Conservation (phyloP, 2,113 vertebrate species). For the Smithornis capensis region DNA sequence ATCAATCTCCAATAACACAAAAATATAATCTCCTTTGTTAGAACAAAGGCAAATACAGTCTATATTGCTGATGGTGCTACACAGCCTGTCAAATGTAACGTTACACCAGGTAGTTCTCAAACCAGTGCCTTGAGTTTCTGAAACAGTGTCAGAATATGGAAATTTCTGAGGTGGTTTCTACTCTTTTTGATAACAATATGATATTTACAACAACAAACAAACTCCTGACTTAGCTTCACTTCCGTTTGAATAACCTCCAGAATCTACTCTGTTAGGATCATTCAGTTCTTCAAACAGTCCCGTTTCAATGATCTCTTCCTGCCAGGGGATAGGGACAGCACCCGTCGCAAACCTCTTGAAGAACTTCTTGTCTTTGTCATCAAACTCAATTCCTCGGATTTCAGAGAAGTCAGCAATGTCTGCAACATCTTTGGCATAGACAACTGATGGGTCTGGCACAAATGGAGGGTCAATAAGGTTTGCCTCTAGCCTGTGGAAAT, state of each 20-base stretch:
- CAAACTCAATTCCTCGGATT: conserved; percentile 85
- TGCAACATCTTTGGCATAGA: conserved; percentile 90
- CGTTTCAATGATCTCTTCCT: conserved; percentile 88
- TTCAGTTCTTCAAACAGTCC: conserved; percentile 88
- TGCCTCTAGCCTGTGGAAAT: conserved; percentile 89
- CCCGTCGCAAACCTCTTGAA: conserved; percentile 88
- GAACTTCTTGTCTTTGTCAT: conserved; percentile 87
- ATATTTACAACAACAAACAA: conserved; percentile 80
- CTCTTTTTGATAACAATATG: background rate
- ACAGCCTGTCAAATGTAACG: background rate
- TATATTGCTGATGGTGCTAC: background rate
- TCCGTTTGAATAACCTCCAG: conserved; percentile 49
- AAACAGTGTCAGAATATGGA: background rate
- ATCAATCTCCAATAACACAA: background rate
- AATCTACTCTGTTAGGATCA: conserved; percentile 77
- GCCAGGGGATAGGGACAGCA: conserved; percentile 84
- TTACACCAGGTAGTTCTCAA: background rate
- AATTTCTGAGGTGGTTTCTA: conserved; percentile 1
- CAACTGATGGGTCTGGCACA: conserved; percentile 88
- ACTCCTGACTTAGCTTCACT: conserved; percentile 77
- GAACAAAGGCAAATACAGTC: background rate
- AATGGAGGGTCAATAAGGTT: conserved; percentile 85
- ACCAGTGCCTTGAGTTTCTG: background rate
- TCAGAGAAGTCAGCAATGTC: conserved; percentile 94
- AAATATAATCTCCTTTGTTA: background rate